Percentiles rank a stretch among this genome's conserved stretches.
These are phyloP conservation scores for Hucho hucho DNA, from an alignment of 2,113 vertebrate genomes.

Conservation along the genomic window DNA sequence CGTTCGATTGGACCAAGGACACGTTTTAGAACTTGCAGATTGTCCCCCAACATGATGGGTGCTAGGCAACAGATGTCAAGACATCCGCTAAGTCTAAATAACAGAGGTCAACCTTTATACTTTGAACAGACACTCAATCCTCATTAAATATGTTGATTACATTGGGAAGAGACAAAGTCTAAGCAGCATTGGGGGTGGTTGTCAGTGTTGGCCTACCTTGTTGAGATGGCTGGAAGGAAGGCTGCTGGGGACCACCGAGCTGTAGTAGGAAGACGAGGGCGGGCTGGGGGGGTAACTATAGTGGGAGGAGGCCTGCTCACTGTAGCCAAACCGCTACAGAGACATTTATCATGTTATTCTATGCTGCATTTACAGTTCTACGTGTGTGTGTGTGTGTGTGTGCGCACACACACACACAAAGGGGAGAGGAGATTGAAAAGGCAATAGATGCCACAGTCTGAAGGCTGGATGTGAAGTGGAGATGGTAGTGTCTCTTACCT, in stretches of 20 bases:
- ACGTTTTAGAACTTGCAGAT: too few species aligned
- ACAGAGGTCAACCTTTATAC: background rate
- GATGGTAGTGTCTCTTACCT: slow-evolving; percentile 62
- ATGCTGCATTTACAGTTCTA: too few species aligned
- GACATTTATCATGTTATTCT: background rate
- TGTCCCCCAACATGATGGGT: too few species aligned
- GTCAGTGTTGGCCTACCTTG: slow-evolving; percentile 70
- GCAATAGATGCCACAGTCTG: background rate
- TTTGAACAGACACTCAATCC: background rate
- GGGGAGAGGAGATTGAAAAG: background rate
- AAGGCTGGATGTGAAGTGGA: background rate
- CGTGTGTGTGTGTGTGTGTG: too few species aligned
- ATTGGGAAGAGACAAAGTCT: background rate
- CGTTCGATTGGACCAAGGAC: too few species aligned
- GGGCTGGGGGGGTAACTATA: slow-evolving; percentile 74
- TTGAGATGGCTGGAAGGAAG: slow-evolving; percentile 77
- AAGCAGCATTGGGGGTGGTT: background rate
- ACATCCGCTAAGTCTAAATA: background rate
- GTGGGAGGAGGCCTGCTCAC: slow-evolving; percentile 68
- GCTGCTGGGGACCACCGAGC: slow-evolving; percentile 68
- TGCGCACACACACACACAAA: too few species aligned
- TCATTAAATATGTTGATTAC: background rate
- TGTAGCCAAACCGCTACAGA: slow-evolving; percentile 60
- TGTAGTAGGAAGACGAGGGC: slow-evolving; percentile 80
- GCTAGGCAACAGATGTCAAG: background rate